Conservation (phyloP, 2,797 vertebrate species). For the Rhinella marina region DNA sequence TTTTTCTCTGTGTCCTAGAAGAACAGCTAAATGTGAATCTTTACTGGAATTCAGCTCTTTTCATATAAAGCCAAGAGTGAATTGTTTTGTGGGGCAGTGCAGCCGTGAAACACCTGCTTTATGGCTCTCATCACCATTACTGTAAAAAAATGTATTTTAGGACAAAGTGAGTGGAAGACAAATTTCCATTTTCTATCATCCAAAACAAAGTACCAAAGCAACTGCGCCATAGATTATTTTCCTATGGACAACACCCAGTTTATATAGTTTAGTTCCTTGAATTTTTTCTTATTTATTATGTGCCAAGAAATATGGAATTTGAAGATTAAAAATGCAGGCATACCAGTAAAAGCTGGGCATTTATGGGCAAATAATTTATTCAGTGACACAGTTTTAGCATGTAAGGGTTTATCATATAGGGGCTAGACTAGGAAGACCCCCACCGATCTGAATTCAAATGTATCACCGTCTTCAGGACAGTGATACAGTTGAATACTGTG, state of each 20-base stretch:
- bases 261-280: conserved; percentile 48
- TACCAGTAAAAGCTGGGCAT: not conserved
- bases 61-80: not conserved
- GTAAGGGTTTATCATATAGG: too few relatives aligned
- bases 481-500: too few relatives aligned
- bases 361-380: not conserved
- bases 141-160: not conserved
- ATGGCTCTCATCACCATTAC: not conserved
- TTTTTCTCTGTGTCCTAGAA: not conserved
- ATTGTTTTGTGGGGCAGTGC: not conserved
- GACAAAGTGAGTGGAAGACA: not conserved
- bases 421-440: too few relatives aligned
- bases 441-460: too few relatives aligned
- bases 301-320: conserved; percentile 53
- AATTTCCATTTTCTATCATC: conserved; percentile 46
- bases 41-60: not conserved
- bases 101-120: not conserved
- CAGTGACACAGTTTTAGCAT: too few relatives aligned
- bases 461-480: too few relatives aligned
- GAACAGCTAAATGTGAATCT: not conserved
- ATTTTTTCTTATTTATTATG: conserved; percentile 17
- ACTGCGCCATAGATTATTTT: conserved; percentile 50
- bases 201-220: conserved; percentile 38
- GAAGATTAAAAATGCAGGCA: conserved; percentile 43
- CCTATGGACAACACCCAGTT: conserved; percentile 46